Evolutionary conservation across 2,888 invertebrate species (phyloP), one percentile per base, ranked within the genome.

Genomic region (Camponotus fellah): DNA sequence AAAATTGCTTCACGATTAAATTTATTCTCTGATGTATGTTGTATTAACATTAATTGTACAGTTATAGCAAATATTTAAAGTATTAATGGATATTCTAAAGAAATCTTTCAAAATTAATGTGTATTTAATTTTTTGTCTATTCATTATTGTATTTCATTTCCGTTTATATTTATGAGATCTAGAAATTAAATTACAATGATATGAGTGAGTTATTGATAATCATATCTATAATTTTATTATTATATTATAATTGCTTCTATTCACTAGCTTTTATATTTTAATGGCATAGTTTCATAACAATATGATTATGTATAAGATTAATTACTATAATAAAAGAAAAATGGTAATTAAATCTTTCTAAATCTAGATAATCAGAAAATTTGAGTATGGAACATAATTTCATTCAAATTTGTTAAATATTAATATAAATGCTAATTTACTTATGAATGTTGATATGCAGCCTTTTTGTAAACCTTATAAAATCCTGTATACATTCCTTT

Each of bases 211-310:
- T 84, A 74, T 77, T 87, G 56, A 88, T 76, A 82, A 88, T 86
- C 83, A 84, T 86, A 86, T 84, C 87, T 80, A 80, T 84, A 83
- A 87, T 84, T 87, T 84, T 71, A 79, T 66, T 66, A 77, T 84
- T 83, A 83, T 65, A 26, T 26, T 26, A 86, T 76, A 81, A 85
- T 88, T 87, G 81, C 87, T 87, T 88, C 75, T 79, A 75, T 88
- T 84, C 84, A 75, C 79, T 86, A 88, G 83, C 68, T 89, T 89
- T 89, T 82, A 49, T 88, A 84, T 83, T 87, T 88, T 88, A 86
- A 71, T 85, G 65, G 76, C 83, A 86, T 75, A 68, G 75, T 85
- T 62, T 87, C 65, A 82, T 82, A 68, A 86, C 66, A 62, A 56
- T 75, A 49, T 82, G 74, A 83, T 81, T 68, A 79, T 82, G 62